phyloP scores from a whole-genome alignment of 2,888 invertebrate genomes.

The Caenorhabditis parvicauda region DNA sequence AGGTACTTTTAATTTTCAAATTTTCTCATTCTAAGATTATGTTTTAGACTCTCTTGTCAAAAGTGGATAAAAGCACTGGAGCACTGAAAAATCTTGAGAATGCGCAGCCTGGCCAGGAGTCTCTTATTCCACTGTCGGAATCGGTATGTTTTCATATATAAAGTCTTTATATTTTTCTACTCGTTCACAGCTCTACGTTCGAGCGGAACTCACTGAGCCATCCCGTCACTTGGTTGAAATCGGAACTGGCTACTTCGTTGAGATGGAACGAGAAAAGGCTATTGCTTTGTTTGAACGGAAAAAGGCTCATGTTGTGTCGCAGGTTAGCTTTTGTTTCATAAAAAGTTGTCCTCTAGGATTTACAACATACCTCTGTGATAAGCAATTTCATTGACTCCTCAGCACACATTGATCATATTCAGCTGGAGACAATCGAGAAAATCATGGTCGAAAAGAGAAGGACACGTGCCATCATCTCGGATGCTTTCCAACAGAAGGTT shows the following conservation, averaged over 20 bases:
- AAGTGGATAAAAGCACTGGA: conserved; percentile 77
- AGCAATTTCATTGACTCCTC: background rate
- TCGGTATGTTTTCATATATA: conserved; percentile 69
- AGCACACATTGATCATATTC: too few relatives aligned
- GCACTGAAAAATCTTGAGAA: conserved; percentile 58
- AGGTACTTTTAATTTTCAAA: conserved; percentile 63
- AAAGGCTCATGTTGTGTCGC: conserved; percentile 84
- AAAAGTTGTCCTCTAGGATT: background rate
- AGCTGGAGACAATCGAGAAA: conserved; percentile 37
- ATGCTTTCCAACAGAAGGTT: conserved; percentile 38
- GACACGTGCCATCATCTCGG: conserved; percentile 32
- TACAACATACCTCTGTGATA: background rate
- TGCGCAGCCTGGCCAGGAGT: conserved; percentile 18
- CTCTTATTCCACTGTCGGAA: conserved; percentile 88
- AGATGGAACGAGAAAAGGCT: conserved; percentile 80
- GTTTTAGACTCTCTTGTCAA: conserved; percentile 70
- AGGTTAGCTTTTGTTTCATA: conserved; percentile 74
- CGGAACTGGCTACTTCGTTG: conserved; percentile 93
- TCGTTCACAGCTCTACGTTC: conserved; percentile 94
- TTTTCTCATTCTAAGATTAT: background rate
- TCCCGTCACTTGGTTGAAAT: conserved; percentile 88
- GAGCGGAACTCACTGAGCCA: conserved; percentile 80
- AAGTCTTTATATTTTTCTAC: conserved; percentile 21
- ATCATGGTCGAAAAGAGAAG: conserved; percentile 32
- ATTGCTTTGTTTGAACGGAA: conserved; percentile 89